Evolutionary conservation across 2,113 vertebrate species (phyloP).

Genomic region (Telmatochromis sp.): DNA sequence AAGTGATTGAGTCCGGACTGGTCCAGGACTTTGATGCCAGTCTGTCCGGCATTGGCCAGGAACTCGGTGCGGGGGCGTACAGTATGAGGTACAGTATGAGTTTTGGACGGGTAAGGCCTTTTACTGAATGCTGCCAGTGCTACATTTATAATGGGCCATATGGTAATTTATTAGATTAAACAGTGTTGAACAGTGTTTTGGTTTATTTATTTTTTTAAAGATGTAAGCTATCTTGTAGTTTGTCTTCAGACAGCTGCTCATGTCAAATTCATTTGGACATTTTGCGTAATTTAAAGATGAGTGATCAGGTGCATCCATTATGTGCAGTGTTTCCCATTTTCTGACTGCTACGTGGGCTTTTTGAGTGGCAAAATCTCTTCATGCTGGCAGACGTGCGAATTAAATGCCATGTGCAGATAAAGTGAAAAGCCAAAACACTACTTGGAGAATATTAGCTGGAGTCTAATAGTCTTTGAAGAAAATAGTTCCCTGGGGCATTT

Average conservation of each 20-base stretch:
- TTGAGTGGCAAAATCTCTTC: neutral
- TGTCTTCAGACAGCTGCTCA: neutral
- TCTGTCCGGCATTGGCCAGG: conserved; percentile 95
- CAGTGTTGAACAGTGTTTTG: neutral
- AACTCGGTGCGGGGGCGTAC: conserved; percentile 93
- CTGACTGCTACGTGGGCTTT: accelerated
- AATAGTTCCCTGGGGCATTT: neutral
- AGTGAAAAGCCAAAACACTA: neutral
- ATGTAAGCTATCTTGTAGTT: neutral
- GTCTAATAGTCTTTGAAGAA: neutral
- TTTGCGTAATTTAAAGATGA: neutral
- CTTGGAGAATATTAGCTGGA: neutral
- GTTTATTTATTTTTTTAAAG: neutral
- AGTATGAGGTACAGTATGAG: conserved; percentile 88
- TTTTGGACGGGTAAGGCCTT: neutral
- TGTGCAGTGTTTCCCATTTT: neutral
- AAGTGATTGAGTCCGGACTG: conserved; percentile 95
- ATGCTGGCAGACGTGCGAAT: neutral
- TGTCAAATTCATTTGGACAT: neutral
- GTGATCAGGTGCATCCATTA: neutral
- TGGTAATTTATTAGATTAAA: neutral
- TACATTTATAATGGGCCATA: neutral
- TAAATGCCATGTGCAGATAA: neutral
- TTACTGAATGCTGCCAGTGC: neutral
- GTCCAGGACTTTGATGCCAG: conserved; percentile 97